Evolutionary conservation across 2,888 invertebrate species (phyloP).

Genomic region (Drosophila longiperda): DNA sequence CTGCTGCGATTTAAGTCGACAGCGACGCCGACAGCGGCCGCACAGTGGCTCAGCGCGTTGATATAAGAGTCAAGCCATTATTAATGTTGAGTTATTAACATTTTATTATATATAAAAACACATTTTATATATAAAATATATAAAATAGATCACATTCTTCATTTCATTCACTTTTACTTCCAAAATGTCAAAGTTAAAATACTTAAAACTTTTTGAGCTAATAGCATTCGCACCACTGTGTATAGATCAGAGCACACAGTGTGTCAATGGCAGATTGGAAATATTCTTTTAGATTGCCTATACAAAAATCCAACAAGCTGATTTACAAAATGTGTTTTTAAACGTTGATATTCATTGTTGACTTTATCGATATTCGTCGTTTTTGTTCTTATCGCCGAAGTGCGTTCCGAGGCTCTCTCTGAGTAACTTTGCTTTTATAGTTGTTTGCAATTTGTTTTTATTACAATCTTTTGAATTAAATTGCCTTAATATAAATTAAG

Average conservation of each 20-base stretch:
- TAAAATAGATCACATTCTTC: not conserved
- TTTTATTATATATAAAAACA: not conserved
- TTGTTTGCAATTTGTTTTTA: constrained; percentile 47
- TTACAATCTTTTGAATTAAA: constrained; percentile 20
- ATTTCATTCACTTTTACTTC: no score
- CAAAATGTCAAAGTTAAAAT: not conserved
- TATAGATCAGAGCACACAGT: constrained; percentile 1
- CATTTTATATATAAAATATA: not conserved
- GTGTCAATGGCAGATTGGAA: not conserved
- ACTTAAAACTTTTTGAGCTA: no score
- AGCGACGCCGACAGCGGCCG: constrained; percentile 21
- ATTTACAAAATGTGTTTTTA: constrained; percentile 47
- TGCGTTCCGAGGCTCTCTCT: constrained; percentile 11
- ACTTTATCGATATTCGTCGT: constrained; percentile 59
- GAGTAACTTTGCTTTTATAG: constrained; percentile 36
- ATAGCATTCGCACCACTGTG: constrained; percentile 8
- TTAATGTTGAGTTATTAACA: not conserved
- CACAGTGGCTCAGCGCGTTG: constrained; percentile 29
- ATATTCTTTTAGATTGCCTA: constrained; percentile 1
- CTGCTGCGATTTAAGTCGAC: constrained; percentile 49
- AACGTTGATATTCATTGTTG: constrained; percentile 45
- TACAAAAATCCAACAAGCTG: constrained; percentile 26
- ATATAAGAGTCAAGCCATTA: not conserved
- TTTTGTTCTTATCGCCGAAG: constrained; percentile 39
- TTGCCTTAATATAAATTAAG: not conserved